phyloP scores from a whole-genome alignment of 2,888 invertebrate genomes.

The Drosophila multiciliata region DNA sequence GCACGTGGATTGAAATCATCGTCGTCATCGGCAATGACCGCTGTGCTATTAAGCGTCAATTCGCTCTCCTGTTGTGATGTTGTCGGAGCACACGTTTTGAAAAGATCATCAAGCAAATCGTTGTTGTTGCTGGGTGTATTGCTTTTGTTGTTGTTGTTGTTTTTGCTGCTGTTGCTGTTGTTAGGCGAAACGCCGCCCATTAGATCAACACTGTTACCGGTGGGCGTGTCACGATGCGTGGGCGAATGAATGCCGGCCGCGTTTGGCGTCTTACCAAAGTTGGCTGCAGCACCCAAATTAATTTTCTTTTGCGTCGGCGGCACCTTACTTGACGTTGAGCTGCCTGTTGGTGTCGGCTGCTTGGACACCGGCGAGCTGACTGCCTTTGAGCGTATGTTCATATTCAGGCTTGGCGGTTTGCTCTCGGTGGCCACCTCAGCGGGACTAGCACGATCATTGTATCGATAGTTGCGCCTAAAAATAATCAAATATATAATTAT shows the following conservation, averaged over 20 bases:
- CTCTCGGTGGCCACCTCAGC: slow-evolving; percentile 77
- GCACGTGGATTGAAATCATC: slow-evolving; percentile 85
- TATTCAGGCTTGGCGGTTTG: slow-evolving; percentile 77
- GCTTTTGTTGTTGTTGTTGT: slow-evolving; percentile 57
- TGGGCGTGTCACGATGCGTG: slow-evolving; percentile 85
- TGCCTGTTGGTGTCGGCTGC: slow-evolving; percentile 53
- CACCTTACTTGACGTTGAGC: slow-evolving; percentile 54
- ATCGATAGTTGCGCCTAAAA: slow-evolving; percentile 82
- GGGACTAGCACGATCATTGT: slow-evolving; percentile 84
- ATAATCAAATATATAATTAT: not conserved
- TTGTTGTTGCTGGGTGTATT: slow-evolving; percentile 80
- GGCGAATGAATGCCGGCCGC: slow-evolving; percentile 84
- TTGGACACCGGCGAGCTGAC: slow-evolving; percentile 78
- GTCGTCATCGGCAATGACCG: slow-evolving; percentile 87
- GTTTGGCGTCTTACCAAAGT: slow-evolving; percentile 87
- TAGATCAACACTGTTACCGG: slow-evolving; percentile 67
- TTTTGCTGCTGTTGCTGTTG: slow-evolving; percentile 39
- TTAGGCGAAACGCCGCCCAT: slow-evolving; percentile 72
- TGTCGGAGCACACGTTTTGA: slow-evolving; percentile 86
- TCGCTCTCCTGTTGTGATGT: slow-evolving; percentile 63
- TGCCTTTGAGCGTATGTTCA: slow-evolving; percentile 80
- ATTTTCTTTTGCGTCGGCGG: slow-evolving; percentile 86
- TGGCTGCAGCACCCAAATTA: slow-evolving; percentile 89
- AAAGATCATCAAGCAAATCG: slow-evolving; percentile 86
- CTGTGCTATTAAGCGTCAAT: slow-evolving; percentile 71